Base-by-base conservation (phyloP, 2,113 vertebrate genomes). In the Lethenteron camtschaticum region DNA sequence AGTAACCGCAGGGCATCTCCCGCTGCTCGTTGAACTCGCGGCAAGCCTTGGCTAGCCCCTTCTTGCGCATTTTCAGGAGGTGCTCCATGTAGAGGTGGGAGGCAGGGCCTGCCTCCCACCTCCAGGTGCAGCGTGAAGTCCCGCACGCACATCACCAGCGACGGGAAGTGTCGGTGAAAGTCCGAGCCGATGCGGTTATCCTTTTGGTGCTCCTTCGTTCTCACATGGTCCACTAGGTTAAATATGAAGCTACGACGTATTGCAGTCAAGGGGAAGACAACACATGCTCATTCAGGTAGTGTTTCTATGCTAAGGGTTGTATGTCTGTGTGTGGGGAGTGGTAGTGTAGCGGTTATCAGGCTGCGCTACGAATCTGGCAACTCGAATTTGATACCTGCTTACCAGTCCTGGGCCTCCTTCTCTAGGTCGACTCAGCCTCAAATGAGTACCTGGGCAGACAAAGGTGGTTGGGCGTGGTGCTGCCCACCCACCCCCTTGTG, bases 91-190 rank as follows among this genome's bases (percentile, higher is more conserved):
- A 80, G 9, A 74, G 58, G 10, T 78, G 74, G 56, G 72, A 73
- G 75, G 55, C 77, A 74, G 2, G 24, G 11, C 10, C 63, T 9
- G 16, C 63, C 72, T 1, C 63, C 20, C 14, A 70, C 57, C 68
- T 72, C 68, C 70, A 80, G 59, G 11, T 75, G 58, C 68, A 83
- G 68, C 0, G 12, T 74, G 71, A 84, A 83, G 73, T 84, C 83
- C 12, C 80, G 76, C 18, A 83, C 75, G 20, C 75, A 56, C 81
- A 81, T 82, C n/a, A 84, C 70, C 66, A 84, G 82, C 1, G 79
- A 75, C 14, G 83, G 83, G 68, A 84, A 82, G 72, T 80, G 74
- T 8, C 70, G 70, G 55, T 75, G 72, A 70, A 81, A 82, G 3
- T 80, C 73, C 0, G 68, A n/a, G 0, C 77, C 75, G 2, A 78